Evolutionary conservation across 2,797 vertebrate species (phyloP).

Genomic region (Peromyscus eremicus): DNA sequence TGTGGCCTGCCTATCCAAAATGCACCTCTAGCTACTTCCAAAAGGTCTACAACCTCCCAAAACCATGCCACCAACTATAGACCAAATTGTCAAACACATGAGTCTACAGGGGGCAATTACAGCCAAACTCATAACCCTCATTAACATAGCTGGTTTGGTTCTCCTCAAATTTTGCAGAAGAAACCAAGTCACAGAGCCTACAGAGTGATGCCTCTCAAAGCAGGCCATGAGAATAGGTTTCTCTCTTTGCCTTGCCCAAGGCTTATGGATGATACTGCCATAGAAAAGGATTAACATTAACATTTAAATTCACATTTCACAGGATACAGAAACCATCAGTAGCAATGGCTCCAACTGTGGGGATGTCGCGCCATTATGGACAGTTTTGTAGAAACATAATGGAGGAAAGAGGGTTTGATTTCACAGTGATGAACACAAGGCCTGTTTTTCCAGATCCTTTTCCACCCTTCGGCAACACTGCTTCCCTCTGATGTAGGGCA

Average conservation of each 20-base stretch:
- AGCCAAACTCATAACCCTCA: not conserved
- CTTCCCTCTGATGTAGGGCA: not conserved
- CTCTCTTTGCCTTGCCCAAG: not conserved
- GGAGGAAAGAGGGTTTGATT: not conserved
- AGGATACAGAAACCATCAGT: not conserved
- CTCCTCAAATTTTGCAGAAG: not conserved
- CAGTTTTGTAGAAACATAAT: not conserved
- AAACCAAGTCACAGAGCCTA: not conserved
- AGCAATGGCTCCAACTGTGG: not conserved
- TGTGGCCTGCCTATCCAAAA: not conserved
- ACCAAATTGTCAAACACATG: not conserved
- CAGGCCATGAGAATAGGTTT: not conserved
- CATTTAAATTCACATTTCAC: not conserved
- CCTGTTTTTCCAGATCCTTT: not conserved
- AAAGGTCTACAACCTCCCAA: not conserved
- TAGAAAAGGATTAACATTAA: not conserved
- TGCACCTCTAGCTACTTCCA: not conserved
- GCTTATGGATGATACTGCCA: not conserved
- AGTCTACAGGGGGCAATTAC: not conserved
- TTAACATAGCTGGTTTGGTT: not conserved
- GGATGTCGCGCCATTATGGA: not conserved
- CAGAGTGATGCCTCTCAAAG: not conserved
- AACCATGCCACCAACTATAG: not conserved
- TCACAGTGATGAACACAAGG: not conserved
- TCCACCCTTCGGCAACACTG: not conserved